These are phyloP conservation scores for Sander lucioperca DNA, from an alignment of 2,113 vertebrate genomes.

Conservation along the genomic window DNA sequence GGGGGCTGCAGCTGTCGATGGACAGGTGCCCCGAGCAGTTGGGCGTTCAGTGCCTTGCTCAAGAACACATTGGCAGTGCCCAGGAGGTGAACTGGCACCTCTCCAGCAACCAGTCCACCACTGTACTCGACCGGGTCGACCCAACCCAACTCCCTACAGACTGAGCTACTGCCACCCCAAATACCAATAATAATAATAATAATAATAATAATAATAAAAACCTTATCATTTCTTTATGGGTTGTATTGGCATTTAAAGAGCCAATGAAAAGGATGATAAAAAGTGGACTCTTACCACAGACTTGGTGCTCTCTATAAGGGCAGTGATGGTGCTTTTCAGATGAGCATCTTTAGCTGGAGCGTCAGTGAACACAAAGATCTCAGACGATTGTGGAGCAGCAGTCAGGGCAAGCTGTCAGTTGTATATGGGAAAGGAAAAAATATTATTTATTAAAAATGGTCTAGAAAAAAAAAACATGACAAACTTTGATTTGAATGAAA, in stretches of 20 bases:
- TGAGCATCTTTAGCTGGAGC: slow-evolving; percentile 75
- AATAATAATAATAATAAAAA: no score
- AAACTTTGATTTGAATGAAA: neutral
- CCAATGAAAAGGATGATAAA: neutral
- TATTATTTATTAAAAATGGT: neutral
- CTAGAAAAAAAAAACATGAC: neutral
- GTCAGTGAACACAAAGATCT: slow-evolving; percentile 84
- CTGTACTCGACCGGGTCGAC: no score
- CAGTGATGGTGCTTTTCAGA: slow-evolving; percentile 69
- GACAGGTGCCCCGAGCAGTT: no score
- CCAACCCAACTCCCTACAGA: no score
- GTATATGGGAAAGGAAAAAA: neutral
- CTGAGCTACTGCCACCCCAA: no score
- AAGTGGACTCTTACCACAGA: slow-evolving; percentile 60
- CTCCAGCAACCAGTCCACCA: no score
- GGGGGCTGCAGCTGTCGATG: no score
- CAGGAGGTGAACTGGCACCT: no score
- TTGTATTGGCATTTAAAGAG: slow-evolving; percentile 6
- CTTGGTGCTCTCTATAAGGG: slow-evolving; percentile 75
- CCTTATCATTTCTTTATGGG: neutral
- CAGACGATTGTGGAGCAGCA: slow-evolving; percentile 72
- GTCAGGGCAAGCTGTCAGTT: slow-evolving; percentile 75
- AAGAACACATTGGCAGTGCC: no score
- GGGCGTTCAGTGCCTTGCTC: no score
- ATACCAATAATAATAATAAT: no score